Base-by-base conservation (phyloP, 2,888 invertebrate genomes). In the Ephialtes manifestator region DNA sequence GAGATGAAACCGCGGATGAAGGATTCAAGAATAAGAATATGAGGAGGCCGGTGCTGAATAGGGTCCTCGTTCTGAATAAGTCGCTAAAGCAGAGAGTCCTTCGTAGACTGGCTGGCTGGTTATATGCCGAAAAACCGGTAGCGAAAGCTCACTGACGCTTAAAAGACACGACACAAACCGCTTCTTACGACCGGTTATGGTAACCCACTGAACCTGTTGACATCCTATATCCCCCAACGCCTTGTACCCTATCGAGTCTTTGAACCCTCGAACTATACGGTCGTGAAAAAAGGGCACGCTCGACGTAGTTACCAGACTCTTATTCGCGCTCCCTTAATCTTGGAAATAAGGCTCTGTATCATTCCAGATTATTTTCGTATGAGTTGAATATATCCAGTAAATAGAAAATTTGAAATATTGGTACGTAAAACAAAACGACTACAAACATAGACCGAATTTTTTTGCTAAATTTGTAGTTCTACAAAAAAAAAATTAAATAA, bases 191-290 rank as follows among this genome's bases (percentile, higher is more conserved):
- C 74, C 80, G 65, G 84, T 81, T 83, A 78, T 75, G 65, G 67
- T 78, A 86, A 81, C 84, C 74, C 72, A 80, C 53, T 83, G 85
- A 83, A 91, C 90, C 91, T 89, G 90, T 89, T 90, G 91, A 91
- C 88, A 91, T 88, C 88, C 87, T 90, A 91, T 91, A 91, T 87
- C 83, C 88, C 55, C 46, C 65, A 58, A 72, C 63, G 71, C 58
- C 55, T 68, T 58, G 28, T 70, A 65, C 39, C 35, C 71, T 39
- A 55, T 72, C 71, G 71, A 15, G 43, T 35, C 71, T 55, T 72
- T 24, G 72, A 58, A 43, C 58, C 13, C 71, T 35, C 55, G 28
- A 53, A 70, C 51, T 39, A 39, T 39, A 10, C 39, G 10, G 1
- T 63, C 28, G 4, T 28, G 48, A 70, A 70, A 70, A 48, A 71